Conservation (phyloP, 2,113 vertebrate species). For the Toxotes chatareus region DNA sequence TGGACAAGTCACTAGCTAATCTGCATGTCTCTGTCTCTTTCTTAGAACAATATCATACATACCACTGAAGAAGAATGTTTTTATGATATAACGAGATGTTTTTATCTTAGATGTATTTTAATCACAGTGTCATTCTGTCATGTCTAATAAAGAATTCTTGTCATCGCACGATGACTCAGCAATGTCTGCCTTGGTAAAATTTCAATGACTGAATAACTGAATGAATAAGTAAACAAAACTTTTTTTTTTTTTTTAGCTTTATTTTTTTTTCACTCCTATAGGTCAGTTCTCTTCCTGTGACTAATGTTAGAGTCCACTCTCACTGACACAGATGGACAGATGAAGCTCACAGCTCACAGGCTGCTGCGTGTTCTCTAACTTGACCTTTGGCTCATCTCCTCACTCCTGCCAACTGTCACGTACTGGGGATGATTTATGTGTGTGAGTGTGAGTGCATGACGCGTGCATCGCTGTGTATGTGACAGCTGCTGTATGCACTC, state of each 20-base stretch:
- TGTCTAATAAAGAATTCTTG: background rate
- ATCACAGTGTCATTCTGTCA: no score
- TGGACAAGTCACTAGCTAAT: no score
- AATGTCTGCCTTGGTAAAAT: background rate
- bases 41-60: no score
- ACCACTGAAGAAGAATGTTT: no score
- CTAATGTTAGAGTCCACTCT: background rate
- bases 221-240: no score
- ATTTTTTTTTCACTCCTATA: background rate
- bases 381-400: constrained; percentile 45
- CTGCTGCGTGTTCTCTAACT: constrained; percentile 18
- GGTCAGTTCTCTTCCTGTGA: constrained; percentile 12
- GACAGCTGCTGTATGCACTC: background rate
- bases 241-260: no score
- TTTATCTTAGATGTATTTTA: no score
- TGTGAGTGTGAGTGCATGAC: constrained; percentile 2
- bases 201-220: no score
- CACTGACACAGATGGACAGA: constrained; percentile 32
- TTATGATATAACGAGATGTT: no score
- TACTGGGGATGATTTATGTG: background rate
- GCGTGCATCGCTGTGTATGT: background rate
- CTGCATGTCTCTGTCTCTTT: no score
- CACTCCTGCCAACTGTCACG: constrained; percentile 32
- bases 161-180: background rate
- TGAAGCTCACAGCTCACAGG: constrained; percentile 6